phyloP scores from a whole-genome alignment of 2,797 vertebrate genomes.

The Dromococcyx pavoninus region DNA sequence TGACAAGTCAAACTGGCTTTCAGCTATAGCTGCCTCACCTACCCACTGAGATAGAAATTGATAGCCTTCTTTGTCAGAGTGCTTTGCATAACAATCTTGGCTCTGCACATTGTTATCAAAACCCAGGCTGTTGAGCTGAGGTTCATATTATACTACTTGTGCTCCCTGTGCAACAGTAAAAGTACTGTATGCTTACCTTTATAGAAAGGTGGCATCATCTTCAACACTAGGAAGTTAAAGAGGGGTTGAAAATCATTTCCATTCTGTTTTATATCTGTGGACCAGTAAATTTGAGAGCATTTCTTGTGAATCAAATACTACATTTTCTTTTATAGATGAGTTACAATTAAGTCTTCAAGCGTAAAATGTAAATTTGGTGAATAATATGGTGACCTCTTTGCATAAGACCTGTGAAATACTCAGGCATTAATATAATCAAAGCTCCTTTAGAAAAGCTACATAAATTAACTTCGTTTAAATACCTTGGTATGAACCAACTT shows the following conservation, averaged over 20 bases:
- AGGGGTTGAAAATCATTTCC: background rate
- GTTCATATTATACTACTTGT: background rate
- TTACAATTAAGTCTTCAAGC: background rate
- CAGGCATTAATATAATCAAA: background rate
- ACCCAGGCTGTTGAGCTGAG: background rate
- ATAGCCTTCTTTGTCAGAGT: background rate
- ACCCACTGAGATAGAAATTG: background rate
- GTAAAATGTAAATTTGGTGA: background rate
- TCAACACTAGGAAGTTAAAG: background rate
- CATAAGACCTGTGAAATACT: background rate
- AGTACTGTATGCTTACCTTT: background rate
- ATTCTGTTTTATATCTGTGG: background rate
- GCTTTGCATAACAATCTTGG: background rate
- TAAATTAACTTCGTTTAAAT: background rate
- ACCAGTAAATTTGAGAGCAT: background rate
- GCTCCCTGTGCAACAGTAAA: background rate
- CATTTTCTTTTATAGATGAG: background rate
- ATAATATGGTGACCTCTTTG: background rate
- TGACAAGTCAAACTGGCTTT: background rate
- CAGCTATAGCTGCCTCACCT: background rate
- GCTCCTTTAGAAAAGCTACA: background rate
- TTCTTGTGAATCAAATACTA: background rate
- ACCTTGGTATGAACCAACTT: background rate
- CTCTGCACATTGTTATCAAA: background rate
- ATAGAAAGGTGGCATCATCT: background rate